Base-by-base conservation (phyloP, 2,797 vertebrate genomes). In the Lagodon rhomboides region DNA sequence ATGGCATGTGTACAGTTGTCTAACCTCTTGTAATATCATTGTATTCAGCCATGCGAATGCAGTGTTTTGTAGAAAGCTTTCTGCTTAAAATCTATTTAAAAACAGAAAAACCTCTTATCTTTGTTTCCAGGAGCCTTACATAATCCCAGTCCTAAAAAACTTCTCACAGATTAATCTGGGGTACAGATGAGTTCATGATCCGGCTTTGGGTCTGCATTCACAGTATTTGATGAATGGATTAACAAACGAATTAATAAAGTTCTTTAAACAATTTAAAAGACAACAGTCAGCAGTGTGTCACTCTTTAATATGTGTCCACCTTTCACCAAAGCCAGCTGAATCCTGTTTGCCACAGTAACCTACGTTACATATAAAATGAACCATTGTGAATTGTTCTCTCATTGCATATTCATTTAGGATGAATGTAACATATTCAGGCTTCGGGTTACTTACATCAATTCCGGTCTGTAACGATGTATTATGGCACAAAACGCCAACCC, bases 401-500 rank as follows among this genome's bases (percentile, higher is more conserved):
- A 10, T 12, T 12, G 13, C 1, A 9, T 9, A 73, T 18, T 7
- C 7, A 3, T 13, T 51, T 50, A 20, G 12, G 3, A 12, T 5
- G 15, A 56, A 13, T 16, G 25, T 5, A 2, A 34, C 2, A 38
- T 18, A 1, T 2, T 53, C 12, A 25, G 7, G 65, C 7, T 38
- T 2, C 0, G 1, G 13, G 22, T 13, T 91, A 97, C 98, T 98
- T 91, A 99, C 98, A 99, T 96, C 74, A 99, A 89, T 74, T 99
- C 97, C 10, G 98, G 97, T 88, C 97, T 96, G 95, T 97, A 95
- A 38, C 94, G 96, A 90, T 99, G 97, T 51, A 99, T 98, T 75
- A 99, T 97, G 81, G 98, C 98, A 94, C 98, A 99, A 87, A 99
- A 99, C 9, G 98, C 97, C 95, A 98, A 86, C 20, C 98, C 98